Percentiles rank a stretch among this genome's conserved stretches.
phyloP scores from a whole-genome alignment of 2,888 invertebrate species.

The Acronicta psi region DNA sequence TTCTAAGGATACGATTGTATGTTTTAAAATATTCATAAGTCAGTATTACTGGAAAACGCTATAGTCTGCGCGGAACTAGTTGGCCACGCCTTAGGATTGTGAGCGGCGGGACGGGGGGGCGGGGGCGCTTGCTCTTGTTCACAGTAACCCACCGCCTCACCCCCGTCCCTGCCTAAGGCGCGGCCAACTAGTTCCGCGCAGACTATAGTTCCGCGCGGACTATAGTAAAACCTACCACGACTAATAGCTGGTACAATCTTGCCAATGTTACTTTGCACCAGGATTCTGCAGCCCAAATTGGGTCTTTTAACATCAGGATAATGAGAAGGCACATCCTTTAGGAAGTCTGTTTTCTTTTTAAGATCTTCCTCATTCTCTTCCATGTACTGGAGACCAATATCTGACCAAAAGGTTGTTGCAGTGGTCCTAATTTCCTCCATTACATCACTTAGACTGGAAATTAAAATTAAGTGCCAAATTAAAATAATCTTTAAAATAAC shows the following conservation, averaged over 20 bases:
- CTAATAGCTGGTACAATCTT: slow-evolving; percentile 92
- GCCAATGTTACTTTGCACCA: slow-evolving; percentile 93
- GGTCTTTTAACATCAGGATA: slow-evolving; percentile 95
- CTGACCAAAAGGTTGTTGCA: slow-evolving; percentile 91
- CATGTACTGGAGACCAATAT: slow-evolving; percentile 93
- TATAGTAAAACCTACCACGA: slow-evolving; percentile 68
- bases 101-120: too few relatives aligned
- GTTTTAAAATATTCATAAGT: too few relatives aligned
- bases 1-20: slow-evolving; percentile 81
- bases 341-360: slow-evolving; percentile 94
- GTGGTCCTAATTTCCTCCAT: slow-evolving; percentile 91
- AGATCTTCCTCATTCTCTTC: slow-evolving; percentile 96
- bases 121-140: too few relatives aligned
- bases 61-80: too few relatives aligned
- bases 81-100: too few relatives aligned
- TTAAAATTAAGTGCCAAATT: background rate
- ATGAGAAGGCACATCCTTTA: slow-evolving; percentile 90
- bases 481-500: background rate
- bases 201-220: too few relatives aligned
- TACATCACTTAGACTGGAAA: slow-evolving; percentile 92
- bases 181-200: too few relatives aligned
- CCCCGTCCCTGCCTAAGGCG: too few relatives aligned
- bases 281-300: slow-evolving; percentile 94
- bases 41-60: too few relatives aligned
- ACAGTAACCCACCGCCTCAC: too few relatives aligned